Evolutionary conservation across 2,797 vertebrate genomes (phyloP).

Genomic region (Sebastes paucispinis): DNA sequence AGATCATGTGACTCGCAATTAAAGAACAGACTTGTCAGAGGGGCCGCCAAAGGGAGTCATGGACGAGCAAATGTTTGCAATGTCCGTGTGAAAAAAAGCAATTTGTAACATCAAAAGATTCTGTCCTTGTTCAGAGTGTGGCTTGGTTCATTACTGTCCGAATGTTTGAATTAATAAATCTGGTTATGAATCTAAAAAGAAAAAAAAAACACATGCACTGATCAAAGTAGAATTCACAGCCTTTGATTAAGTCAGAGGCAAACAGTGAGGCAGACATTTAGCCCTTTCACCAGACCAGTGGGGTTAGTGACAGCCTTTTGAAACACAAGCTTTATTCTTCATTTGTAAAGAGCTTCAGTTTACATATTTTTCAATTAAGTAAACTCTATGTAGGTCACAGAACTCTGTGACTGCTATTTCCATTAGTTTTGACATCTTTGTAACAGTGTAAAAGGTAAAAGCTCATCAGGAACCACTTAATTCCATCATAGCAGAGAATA

Average conservation of each 20-base stretch:
- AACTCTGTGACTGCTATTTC: conserved; percentile 1
- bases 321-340: conserved; percentile 5
- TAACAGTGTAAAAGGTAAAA: not conserved
- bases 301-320: not conserved
- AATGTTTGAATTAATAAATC: conserved; percentile 44
- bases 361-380: not conserved
- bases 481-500: not conserved
- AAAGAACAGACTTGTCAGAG: not conserved
- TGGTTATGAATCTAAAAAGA: conserved; percentile 25
- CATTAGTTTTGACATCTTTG: not conserved
- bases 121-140: not conserved
- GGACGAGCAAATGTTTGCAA: not conserved
- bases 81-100: not conserved
- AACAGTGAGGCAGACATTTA: conserved; percentile 11
- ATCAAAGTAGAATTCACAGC: conserved; percentile 45
- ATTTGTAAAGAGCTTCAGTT: conserved; percentile 5
- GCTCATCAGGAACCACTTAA: not conserved
- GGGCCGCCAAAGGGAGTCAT: not conserved
- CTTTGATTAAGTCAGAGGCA: conserved; percentile 51
- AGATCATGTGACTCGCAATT: not conserved
- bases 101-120: conserved; percentile 51
- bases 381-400: not conserved
- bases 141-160: not conserved
- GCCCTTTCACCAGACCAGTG: conserved; percentile 12
- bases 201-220: conserved; percentile 1